These are phyloP conservation scores for Oryzias javanicus DNA, from an alignment of 2,113 vertebrate species.

Conservation along the genomic window DNA sequence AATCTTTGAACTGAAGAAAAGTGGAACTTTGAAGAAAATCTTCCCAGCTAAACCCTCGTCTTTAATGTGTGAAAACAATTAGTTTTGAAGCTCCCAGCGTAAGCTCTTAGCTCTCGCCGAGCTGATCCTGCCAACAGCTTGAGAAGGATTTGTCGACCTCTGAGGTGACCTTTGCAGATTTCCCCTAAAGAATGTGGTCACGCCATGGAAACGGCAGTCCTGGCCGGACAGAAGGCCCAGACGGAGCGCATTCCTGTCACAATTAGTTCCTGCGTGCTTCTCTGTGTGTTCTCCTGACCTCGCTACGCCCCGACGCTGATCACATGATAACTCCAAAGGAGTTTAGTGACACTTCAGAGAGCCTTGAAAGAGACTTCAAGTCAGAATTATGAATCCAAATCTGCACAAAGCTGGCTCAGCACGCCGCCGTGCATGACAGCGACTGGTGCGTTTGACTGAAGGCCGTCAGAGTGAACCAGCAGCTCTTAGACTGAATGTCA, in stretches of 20 bases:
- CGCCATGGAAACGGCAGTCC: neutral
- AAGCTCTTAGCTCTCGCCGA: too few relatives aligned
- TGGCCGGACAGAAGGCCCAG: neutral
- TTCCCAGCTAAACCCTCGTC: neutral
- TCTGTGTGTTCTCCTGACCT: too few relatives aligned
- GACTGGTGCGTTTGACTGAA: too few relatives aligned
- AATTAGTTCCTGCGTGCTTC: too few relatives aligned
- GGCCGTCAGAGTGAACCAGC: too few relatives aligned
- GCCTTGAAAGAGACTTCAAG: neutral
- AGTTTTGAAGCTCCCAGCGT: neutral
- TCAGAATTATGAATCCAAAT: neutral
- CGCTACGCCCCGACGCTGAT: neutral
- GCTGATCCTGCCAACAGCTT: neutral
- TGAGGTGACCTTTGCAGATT: constrained; percentile 1
- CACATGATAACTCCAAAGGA: neutral
- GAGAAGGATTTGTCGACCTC: neutral
- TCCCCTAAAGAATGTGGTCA: neutral
- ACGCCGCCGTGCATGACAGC: neutral
- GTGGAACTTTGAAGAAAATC: too few relatives aligned
- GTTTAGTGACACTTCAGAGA: neutral
- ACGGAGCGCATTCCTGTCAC: neutral
- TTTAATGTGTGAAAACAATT: neutral
- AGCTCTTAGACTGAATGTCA: neutral
- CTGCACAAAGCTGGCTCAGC: neutral
- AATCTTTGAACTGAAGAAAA: too few relatives aligned